Evolutionary conservation across 2,113 vertebrate genomes (phyloP).

Genomic region (Cottus gobio): DNA sequence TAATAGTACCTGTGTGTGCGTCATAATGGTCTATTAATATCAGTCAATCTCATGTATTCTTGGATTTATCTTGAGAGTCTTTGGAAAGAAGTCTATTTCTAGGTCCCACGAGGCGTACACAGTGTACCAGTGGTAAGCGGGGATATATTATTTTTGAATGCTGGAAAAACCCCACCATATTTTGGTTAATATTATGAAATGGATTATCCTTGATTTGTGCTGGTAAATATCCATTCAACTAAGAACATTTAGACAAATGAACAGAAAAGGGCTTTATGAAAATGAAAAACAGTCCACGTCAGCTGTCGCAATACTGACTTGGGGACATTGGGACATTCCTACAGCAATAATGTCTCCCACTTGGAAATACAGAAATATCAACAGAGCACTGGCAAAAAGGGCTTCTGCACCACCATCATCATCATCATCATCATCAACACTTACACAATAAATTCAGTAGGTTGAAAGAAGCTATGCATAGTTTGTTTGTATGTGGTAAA

Average conservation of each 20-base stretch:
- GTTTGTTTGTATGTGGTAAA: neutral
- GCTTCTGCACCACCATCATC: too few species aligned
- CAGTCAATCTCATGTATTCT: slow-evolving; percentile 33
- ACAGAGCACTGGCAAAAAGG: neutral
- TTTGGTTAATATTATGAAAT: neutral
- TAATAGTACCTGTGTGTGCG: slow-evolving; percentile 46
- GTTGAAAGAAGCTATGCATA: neutral
- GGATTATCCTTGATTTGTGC: neutral
- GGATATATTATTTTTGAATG: slow-evolving; percentile 14
- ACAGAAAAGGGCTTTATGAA: neutral
- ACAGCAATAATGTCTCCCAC: neutral
- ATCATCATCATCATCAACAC: too few species aligned
- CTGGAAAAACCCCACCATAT: neutral
- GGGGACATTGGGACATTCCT: neutral
- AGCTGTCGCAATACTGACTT: neutral
- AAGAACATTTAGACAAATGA: neutral
- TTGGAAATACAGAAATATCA: neutral
- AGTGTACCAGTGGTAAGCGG: neutral
- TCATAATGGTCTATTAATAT: slow-evolving; percentile 44
- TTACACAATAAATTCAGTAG: too few species aligned
- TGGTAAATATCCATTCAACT: neutral
- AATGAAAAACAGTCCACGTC: neutral
- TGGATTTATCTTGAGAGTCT: slow-evolving; percentile 36
- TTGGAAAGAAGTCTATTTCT: slow-evolving; percentile 26
- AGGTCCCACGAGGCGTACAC: slow-evolving; percentile 10